Evolutionary conservation across 2,797 vertebrate genomes (phyloP).

Genomic region (Nyctalus aviator): DNA sequence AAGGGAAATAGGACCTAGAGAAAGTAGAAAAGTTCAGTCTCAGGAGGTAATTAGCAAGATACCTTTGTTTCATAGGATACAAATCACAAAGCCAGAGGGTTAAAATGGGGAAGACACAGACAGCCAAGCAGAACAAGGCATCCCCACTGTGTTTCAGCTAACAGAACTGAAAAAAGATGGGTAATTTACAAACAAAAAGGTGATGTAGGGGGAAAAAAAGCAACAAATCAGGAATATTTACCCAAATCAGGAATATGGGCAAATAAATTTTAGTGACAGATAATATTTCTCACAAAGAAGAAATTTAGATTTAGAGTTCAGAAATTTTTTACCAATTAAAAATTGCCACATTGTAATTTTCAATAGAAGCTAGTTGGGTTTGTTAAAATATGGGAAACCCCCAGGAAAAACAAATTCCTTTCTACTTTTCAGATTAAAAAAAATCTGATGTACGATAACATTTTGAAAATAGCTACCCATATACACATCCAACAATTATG

Average conservation of each 20-base stretch:
- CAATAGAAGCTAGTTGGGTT: background rate
- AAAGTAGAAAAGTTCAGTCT: background rate
- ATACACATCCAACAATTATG: conserved; percentile 37
- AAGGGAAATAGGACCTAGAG: background rate
- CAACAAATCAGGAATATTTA: background rate
- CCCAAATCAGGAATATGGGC: background rate
- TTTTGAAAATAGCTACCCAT: background rate
- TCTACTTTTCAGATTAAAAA: background rate
- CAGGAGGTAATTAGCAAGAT: background rate
- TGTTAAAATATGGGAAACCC: background rate
- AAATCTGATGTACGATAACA: background rate
- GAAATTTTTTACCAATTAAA: conserved; percentile 28
- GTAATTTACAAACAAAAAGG: background rate
- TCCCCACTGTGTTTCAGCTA: background rate
- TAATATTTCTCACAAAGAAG: conserved; percentile 16
- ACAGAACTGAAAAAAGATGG: background rate
- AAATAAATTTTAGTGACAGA: background rate
- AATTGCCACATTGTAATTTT: background rate
- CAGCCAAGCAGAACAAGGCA: background rate
- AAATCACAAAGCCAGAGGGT: background rate
- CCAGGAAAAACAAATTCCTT: conserved; percentile 21
- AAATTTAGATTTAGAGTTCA: background rate
- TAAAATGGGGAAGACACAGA: background rate
- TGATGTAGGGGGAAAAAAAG: background rate
- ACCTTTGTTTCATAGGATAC: background rate